Evolutionary conservation across 2,888 invertebrate genomes (phyloP).

Genomic region (Peribatodes rhomboidaria): DNA sequence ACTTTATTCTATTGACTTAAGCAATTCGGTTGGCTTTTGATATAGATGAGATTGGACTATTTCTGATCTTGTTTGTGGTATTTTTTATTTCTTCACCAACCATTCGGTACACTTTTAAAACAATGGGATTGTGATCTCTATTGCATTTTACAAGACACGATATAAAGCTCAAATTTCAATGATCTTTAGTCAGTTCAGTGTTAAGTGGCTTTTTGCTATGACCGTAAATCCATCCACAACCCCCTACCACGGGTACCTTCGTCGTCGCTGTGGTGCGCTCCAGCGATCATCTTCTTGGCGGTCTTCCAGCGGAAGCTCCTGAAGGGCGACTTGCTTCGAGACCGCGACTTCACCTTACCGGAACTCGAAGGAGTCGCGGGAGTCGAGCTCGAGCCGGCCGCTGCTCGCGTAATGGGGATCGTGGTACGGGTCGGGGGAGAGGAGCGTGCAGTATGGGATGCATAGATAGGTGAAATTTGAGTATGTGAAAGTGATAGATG

Average conservation of each 20-base stretch:
- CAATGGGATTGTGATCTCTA: neutral
- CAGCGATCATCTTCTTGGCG: conserved; percentile 89
- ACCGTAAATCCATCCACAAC: conserved; percentile 58
- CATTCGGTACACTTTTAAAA: neutral
- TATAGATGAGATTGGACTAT: neutral
- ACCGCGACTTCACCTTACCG: conserved; percentile 92
- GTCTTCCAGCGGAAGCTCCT: conserved; percentile 97
- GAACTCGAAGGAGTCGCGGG: conserved; percentile 83
- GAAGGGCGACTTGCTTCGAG: conserved; percentile 97
- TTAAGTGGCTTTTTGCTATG: neutral
- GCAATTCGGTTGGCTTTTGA: neutral
- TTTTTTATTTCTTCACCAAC: neutral
- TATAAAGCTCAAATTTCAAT: neutral
- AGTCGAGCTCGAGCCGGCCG: conserved; percentile 76
- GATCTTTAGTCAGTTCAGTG: neutral
- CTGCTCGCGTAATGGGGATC: conserved; percentile 60
- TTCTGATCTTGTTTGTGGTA: no score
- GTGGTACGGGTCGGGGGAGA: conserved; percentile 42
- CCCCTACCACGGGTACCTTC: conserved; percentile 88
- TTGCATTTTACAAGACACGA: neutral
- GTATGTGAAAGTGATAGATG: neutral
- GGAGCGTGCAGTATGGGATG: conserved; percentile 41
- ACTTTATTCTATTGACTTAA: neutral
- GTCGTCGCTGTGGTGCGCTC: conserved; percentile 92
- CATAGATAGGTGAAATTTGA: neutral